Evolutionary conservation across 2,888 invertebrate genomes (phyloP), one percentile per base, ranked within the genome.

Genomic region (Agonopterix subpropinquella): DNA sequence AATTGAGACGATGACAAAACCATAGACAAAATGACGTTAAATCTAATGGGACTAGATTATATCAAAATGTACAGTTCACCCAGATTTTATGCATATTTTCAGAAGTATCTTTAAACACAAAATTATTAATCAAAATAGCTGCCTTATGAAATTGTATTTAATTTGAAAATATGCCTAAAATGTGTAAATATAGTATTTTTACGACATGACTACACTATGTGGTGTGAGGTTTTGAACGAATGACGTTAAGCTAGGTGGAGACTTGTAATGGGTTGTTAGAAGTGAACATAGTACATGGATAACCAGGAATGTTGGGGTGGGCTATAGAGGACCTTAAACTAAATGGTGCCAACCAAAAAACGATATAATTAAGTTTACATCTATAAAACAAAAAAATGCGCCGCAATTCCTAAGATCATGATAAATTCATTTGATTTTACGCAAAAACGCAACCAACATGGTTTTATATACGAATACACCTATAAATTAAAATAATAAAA

Each of bases 1-100:
- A 78, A 73, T 80, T 70, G 71, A 77, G 67, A 83, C 75, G 72
- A 80, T 80, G 80, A 74, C 75, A 70, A 78, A 77, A 84, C 85
- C 83, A 77, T 79, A 77, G 51, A 77, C 67, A 75, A 28, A 28
- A 81, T 80, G 79, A 82, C 68, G 70, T 73, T 76, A 73, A 67
- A 62, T 68, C 67, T 57, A 57, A 53, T 52, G 51, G 51, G 55
- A 47, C 56, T 62, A 65, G 9, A 46, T 18, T 28, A 47, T 49
- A 47, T 71, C 64, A 62, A 28, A 65, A 58, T 68, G 67, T 53
- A 73, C 68, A 70, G 56, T 51, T 69, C 67, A 77, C 74, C 75
- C 64, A 56, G 58, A 28, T 61, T 63, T 39, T 39, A 64, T 53
- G 53, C 53, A 64, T 53, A 39, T 39, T 39, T 39, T 39, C n/a